Base-by-base conservation (phyloP, 2,113 vertebrate genomes). In the Notiomystis cincta region DNA sequence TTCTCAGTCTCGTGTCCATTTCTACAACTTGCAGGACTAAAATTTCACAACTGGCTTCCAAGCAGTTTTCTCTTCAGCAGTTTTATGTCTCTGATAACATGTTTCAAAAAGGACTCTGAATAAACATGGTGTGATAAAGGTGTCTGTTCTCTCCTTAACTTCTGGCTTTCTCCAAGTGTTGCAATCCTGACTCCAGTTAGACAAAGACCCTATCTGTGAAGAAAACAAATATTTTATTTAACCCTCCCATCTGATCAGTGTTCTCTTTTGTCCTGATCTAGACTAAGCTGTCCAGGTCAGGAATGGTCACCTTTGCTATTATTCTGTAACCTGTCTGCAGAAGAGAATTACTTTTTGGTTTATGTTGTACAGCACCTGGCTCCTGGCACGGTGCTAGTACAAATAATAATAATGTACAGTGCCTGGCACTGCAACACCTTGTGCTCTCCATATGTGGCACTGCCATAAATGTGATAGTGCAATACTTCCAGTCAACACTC, bases 321-420 rank as follows among this genome's bases (percentile, higher is more conserved):
- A 92, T 62, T 96, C 92, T 87, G 72, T 92, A 95, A 89, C 86
- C 58, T 95, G 93, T 95, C 94, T 10, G 0, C 33, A 87, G 60
- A 31, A 75, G 76, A 87, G 93, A 96, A 97, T 97, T 96, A 95
- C 93, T 97, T 97, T 97, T 97, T 96, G 91, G 47, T 97, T 96
- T 97, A 97, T 96, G 96, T 94, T 76, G 94, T 67, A 22, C 60
- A 91, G 86, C 50, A 78, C 31, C 61, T 72, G 73, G 85, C 17
- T 95, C 28, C 64, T 95, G 89, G 91, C 72, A 81, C 17, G 1
- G 53, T 75, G 86, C 93, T 95, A 96, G 86, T 95, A 93, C 95
- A 96, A 96, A 96, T 97, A 97, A 97, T 89, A 95, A 94, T 97
- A 97, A 97, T 71, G 61, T 95, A 82, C 89, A 82, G 65, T 48